Conservation (phyloP, 2,888 invertebrate species). For the Ophonus ardosiacus region DNA sequence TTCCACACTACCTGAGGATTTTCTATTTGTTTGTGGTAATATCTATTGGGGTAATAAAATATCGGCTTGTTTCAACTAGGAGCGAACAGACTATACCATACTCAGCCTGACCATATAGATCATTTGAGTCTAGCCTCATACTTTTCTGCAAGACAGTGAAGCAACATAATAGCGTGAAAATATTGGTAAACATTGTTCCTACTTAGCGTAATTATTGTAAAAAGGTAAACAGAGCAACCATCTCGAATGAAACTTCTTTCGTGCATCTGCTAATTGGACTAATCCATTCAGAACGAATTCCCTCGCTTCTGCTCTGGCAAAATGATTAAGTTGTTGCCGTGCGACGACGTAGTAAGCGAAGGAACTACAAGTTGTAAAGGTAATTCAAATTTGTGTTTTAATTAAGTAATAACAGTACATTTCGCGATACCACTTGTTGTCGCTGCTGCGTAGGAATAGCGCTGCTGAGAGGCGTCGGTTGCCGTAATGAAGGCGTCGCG, state of each 20-base stretch:
- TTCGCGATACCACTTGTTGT: conserved; percentile 71
- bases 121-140: no score
- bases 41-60: no score
- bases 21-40: no score
- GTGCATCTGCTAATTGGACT: conserved; percentile 73
- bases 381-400: conserved; percentile 74
- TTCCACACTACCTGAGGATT: no score
- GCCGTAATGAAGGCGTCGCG: conserved; percentile 6
- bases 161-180: no score
- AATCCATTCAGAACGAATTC: conserved; percentile 75
- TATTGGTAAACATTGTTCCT: background rate
- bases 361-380: conserved; percentile 71
- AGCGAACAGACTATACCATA: no score
- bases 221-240: background rate
- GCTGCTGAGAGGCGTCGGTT: conserved; percentile 19
- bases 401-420: conserved; percentile 73
- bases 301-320: conserved; percentile 72
- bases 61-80: no score
- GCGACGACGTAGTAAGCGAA: conserved; percentile 38
- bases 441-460: conserved; percentile 60
- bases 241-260: background rate
- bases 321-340: conserved; percentile 70
- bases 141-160: no score
- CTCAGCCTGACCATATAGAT: no score
- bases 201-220: background rate